phyloP scores from a whole-genome alignment of 2,888 invertebrate genomes.

The Sturmia bella region DNA sequence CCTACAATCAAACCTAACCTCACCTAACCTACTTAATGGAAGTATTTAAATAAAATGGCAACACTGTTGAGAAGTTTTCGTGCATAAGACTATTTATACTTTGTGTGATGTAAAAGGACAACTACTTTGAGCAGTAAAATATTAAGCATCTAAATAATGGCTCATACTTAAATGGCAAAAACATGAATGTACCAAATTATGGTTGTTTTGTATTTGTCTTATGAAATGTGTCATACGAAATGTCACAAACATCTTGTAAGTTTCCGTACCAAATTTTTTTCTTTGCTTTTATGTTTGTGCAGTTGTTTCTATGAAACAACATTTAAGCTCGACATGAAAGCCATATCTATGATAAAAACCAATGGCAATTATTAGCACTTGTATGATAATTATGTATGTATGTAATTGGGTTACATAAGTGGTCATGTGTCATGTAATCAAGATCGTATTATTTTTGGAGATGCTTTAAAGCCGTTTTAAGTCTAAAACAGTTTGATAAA shows the following conservation, averaged over 20 bases:
- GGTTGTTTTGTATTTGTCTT: slow-evolving; percentile 49
- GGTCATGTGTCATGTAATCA: too few relatives aligned
- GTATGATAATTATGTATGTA: too few relatives aligned
- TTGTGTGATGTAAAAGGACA: neutral
- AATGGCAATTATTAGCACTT: slow-evolving; percentile 16
- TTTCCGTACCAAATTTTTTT: slow-evolving; percentile 31
- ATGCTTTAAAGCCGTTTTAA: too few relatives aligned
- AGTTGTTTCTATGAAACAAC: slow-evolving; percentile 43
- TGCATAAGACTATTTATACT: too few relatives aligned
- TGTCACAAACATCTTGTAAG: slow-evolving; percentile 60
- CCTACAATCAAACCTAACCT: too few relatives aligned
- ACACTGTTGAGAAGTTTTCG: too few relatives aligned
- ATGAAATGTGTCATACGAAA: slow-evolving; percentile 55
- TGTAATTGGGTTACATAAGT: too few relatives aligned
- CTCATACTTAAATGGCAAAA: slow-evolving; percentile 1
- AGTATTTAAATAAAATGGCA: too few relatives aligned
- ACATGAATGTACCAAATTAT: slow-evolving; percentile 25
- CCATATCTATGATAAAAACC: slow-evolving; percentile 3
- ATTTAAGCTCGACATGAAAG: neutral
- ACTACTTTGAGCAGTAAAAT: neutral
- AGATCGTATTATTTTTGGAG: too few relatives aligned
- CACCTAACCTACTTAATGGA: too few relatives aligned
- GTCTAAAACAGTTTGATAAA: too few relatives aligned
- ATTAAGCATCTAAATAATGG: slow-evolving; percentile 22
- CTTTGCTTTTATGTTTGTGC: slow-evolving; percentile 3